Conservation (phyloP, 2,113 vertebrate species). For the Saccopteryx leptura region DNA sequence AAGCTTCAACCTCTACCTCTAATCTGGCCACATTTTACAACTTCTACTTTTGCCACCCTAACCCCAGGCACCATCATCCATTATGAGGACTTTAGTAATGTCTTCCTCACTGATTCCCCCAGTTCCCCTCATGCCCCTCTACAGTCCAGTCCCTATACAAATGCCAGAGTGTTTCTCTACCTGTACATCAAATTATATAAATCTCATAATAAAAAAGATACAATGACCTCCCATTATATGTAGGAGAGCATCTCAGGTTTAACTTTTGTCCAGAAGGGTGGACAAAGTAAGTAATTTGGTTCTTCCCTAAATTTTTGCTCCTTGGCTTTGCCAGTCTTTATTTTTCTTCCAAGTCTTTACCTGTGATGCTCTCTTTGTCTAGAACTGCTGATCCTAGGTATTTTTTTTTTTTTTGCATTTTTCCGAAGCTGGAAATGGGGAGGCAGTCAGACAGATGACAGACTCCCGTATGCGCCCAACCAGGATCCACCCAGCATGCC, state of each 20-base stretch:
- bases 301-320: neutral
- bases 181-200: neutral
- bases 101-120: neutral
- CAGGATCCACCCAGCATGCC: no score
- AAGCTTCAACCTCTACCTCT: neutral
- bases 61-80: neutral
- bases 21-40: neutral
- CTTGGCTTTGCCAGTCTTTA: neutral
- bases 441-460: no score
- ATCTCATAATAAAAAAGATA: neutral
- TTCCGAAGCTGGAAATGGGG: no score
- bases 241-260: neutral
- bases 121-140: neutral
- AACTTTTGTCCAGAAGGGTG: neutral
- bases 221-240: neutral
- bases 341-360: neutral
- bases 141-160: neutral
- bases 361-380: neutral
- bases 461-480: no score
- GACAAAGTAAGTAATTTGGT: neutral
- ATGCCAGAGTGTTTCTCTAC: neutral
- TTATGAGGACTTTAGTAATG: neutral
- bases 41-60: neutral
- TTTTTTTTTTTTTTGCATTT: neutral
- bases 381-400: neutral